Evolutionary conservation across 2,113 vertebrate genomes (phyloP).

Genomic region (Collichthys lucidus): DNA sequence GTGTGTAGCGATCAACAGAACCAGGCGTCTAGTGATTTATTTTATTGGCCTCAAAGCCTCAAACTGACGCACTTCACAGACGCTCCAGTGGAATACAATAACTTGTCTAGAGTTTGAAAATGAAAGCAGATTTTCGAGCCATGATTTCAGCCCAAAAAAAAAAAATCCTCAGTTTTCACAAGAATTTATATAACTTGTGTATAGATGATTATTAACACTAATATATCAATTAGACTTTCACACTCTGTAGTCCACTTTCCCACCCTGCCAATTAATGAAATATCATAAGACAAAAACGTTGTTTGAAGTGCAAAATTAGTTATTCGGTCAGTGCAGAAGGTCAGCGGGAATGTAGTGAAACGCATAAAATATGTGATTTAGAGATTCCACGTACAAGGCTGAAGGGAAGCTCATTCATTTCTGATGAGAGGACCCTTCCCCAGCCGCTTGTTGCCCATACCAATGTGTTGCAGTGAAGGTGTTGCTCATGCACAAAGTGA

Average conservation of each 20-base stretch:
- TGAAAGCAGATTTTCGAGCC: background rate
- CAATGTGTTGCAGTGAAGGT: background rate
- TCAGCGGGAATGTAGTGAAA: background rate
- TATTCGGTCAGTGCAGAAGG: slow-evolving; percentile 8
- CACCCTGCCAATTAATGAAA: background rate
- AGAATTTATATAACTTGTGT: no score
- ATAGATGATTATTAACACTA: background rate
- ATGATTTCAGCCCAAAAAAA: background rate
- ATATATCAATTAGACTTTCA: background rate
- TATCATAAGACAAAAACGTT: background rate
- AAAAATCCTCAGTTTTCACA: background rate
- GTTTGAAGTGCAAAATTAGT: background rate
- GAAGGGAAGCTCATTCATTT: slow-evolving; percentile 26
- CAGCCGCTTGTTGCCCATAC: background rate
- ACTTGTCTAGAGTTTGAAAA: background rate
- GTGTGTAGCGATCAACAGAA: background rate
- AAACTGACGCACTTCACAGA: background rate
- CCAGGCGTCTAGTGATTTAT: no score
- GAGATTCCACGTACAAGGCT: background rate
- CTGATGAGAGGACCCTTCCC: slow-evolving; percentile 1
- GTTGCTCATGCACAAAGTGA: slow-evolving; percentile 6
- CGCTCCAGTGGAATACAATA: background rate
- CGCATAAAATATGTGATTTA: slow-evolving; percentile 21
- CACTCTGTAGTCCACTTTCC: background rate
- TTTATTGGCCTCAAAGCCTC: background rate